A percentile compares a stretch with the other conserved stretches of the same genome.
These are phyloP conservation scores for Lophius piscatorius DNA, from an alignment of 2,113 vertebrate species.

Conservation along the genomic window DNA sequence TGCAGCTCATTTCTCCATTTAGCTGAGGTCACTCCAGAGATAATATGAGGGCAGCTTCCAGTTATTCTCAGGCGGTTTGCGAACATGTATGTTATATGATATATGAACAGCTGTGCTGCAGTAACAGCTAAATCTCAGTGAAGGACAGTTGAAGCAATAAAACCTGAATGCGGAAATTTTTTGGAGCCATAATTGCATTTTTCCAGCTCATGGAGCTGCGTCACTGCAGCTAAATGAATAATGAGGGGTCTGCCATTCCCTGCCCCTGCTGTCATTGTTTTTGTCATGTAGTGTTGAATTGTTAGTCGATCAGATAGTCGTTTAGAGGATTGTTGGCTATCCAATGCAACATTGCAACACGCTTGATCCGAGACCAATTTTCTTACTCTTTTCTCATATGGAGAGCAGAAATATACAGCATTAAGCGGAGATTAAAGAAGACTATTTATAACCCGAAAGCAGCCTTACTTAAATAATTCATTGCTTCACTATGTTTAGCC, in stretches of 20 bases:
- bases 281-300: slow-evolving; percentile 20
- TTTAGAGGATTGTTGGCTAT: slow-evolving; percentile 26
- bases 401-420: slow-evolving; percentile 28
- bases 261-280: slow-evolving; percentile 14
- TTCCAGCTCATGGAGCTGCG: slow-evolving; percentile 26
- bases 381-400: slow-evolving; percentile 27
- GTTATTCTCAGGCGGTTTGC: not conserved
- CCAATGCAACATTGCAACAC: slow-evolving; percentile 17
- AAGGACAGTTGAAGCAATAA: slow-evolving; percentile 9
- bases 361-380: slow-evolving; percentile 54
- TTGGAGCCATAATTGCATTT: slow-evolving; percentile 15
- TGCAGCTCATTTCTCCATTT: slow-evolving; percentile 4
- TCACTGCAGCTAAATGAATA: not conserved
- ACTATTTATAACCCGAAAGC: slow-evolving; percentile 61
- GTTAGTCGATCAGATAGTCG: slow-evolving; percentile 34
- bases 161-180: slow-evolving; percentile 13
- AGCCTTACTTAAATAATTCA: slow-evolving; percentile 53
- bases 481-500: slow-evolving; percentile 39
- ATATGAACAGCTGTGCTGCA: slow-evolving; percentile 4
- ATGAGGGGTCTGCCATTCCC: not conserved
- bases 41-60: not conserved
- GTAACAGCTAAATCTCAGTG: not conserved
- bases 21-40: not conserved
- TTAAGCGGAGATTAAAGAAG: slow-evolving; percentile 47
- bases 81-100: not conserved